Conservation (phyloP, 2,797 vertebrate genomes). For the Zalophus californianus region DNA sequence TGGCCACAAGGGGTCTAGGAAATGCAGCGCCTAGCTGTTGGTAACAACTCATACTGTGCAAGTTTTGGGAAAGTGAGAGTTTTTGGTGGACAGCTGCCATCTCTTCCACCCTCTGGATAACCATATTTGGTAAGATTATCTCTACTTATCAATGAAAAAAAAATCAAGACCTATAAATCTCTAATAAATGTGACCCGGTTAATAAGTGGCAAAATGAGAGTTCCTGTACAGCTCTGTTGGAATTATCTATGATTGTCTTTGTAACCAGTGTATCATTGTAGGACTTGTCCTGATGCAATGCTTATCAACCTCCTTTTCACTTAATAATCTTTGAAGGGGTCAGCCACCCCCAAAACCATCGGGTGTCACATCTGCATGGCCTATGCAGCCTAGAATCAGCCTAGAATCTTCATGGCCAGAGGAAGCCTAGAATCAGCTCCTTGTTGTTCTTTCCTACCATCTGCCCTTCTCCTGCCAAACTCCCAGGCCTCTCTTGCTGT, state of each 20-base stretch:
- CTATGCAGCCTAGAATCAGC: not conserved
- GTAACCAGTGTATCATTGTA: not conserved
- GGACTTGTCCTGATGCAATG: not conserved
- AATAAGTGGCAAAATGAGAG: not conserved
- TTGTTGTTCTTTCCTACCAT: not conserved
- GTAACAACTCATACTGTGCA: not conserved
- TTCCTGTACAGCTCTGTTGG: not conserved
- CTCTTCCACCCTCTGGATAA: not conserved
- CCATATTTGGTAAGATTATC: not conserved
- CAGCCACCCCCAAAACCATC: not conserved
- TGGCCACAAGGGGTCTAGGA: not conserved
- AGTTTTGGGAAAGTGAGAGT: not conserved
- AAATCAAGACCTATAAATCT: not conserved
- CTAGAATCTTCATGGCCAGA: not conserved
- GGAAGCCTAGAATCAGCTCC: not conserved
- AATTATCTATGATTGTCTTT: conserved; percentile 30
- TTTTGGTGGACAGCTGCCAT: not conserved
- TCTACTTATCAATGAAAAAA: not conserved
- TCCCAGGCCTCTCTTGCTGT: not conserved
- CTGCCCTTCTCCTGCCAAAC: not conserved
- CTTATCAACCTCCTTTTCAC: not conserved
- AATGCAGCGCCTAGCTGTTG: too few species aligned
- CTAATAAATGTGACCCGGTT: not conserved
- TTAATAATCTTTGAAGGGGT: not conserved
- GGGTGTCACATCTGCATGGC: not conserved